Percentiles rank a stretch among this genome's conserved stretches.
These are phyloP conservation scores for Orgyia antiqua DNA, from an alignment of 2,888 invertebrate species.

Conservation along the genomic window DNA sequence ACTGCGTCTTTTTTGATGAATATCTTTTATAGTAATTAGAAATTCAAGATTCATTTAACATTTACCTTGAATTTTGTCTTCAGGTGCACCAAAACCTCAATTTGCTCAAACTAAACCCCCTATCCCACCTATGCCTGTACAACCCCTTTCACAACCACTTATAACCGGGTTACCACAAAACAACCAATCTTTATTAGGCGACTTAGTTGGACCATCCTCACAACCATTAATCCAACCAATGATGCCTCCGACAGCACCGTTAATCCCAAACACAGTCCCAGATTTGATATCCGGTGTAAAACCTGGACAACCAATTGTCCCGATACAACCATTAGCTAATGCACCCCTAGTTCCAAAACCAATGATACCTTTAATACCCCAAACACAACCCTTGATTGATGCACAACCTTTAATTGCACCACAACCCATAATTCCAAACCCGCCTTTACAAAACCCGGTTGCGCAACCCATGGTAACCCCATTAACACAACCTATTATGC, in stretches of 20 bases:
- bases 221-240: constrained; percentile 23
- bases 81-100: constrained; percentile 40
- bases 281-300: constrained; percentile 62
- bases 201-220: constrained; percentile 8
- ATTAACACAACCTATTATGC: constrained; percentile 14
- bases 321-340: constrained; percentile 22
- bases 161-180: constrained; percentile 12
- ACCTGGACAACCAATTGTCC: constrained; percentile 16
- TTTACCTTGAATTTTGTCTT: constrained; percentile 5
- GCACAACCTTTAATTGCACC: constrained; percentile 21
- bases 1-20: too few species aligned
- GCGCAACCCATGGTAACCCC: constrained; percentile 41
- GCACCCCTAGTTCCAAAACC: constrained; percentile 30
- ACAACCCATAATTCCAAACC: constrained; percentile 17
- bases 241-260: constrained; percentile 35
- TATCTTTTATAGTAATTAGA: too few species aligned
- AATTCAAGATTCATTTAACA: too few species aligned
- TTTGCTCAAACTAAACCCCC: constrained; percentile 59
- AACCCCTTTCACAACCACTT: constrained; percentile 15
- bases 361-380: constrained; percentile 16
- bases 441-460: constrained; percentile 26
- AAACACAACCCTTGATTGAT: constrained; percentile 9
- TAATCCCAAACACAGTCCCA: constrained; percentile 37
- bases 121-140: constrained; percentile 55
- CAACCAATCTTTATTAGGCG: constrained; percentile 23